Evolutionary conservation across 2,797 vertebrate genomes (phyloP).

Genomic region (Sparidentex hasta): DNA sequence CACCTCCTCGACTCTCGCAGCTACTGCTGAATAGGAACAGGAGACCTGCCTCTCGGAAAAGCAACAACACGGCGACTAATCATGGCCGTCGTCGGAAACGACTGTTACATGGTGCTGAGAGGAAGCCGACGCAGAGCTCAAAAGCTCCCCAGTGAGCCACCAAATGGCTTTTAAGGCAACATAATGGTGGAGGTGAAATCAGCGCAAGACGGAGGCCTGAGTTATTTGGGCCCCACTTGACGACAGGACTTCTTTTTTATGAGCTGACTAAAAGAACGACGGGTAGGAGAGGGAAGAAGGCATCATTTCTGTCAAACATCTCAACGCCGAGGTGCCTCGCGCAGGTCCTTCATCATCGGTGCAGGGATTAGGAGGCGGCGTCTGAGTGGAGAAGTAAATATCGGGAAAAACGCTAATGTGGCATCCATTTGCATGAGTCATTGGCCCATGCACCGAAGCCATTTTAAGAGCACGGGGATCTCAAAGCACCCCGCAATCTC

Average conservation of each 20-base stretch:
- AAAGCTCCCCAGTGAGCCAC: conserved; percentile 43
- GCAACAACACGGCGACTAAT: conserved; percentile 1
- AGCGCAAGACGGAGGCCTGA: conserved; percentile 34
- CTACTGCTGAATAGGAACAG: conserved; percentile 1
- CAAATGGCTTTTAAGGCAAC: conserved; percentile 38
- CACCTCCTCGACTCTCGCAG: not conserved
- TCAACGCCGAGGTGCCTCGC: not conserved
- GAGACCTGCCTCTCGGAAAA: not conserved
- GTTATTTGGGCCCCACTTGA: conserved; percentile 43
- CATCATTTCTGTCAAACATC: conserved; percentile 12
- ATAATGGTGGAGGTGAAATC: conserved; percentile 51
- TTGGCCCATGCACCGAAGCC: conserved; percentile 69
- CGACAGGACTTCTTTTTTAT: conserved; percentile 32
- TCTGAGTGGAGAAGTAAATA: conserved; percentile 61
- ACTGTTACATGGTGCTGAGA: conserved; percentile 21
- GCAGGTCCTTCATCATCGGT: not conserved
- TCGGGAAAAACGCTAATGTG: conserved; percentile 72
- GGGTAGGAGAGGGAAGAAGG: not conserved
- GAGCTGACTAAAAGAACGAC: conserved; percentile 26
- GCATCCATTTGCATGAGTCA: conserved; percentile 79
- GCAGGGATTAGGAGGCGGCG: conserved; percentile 21
- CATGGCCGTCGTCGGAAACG: not conserved
- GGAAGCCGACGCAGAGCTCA: conserved; percentile 17
- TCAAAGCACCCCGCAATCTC: conserved; percentile 46
- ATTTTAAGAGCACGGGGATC: conserved; percentile 72